phyloP scores from a whole-genome alignment of 2,113 vertebrate species.

The Corythaixoides concolor region DNA sequence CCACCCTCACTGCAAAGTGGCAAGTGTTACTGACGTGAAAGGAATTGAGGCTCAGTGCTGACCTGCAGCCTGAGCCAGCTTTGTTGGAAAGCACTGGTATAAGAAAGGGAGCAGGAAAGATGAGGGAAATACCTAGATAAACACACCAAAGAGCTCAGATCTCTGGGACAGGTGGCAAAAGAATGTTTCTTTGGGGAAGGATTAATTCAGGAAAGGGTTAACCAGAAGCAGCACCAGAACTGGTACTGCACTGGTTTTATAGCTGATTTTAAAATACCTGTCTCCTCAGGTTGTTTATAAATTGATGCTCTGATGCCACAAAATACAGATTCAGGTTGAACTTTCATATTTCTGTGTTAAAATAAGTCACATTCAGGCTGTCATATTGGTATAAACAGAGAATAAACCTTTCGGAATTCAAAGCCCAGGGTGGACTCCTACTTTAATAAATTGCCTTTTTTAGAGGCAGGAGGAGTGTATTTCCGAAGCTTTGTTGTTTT shows the following conservation, averaged over 20 bases:
- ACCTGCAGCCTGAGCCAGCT: not conserved
- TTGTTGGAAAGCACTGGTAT: not conserved
- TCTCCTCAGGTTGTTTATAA: not conserved
- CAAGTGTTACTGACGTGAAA: not conserved
- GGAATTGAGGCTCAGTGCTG: accelerated
- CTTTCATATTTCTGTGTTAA: not conserved
- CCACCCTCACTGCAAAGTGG: not conserved
- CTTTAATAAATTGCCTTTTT: not conserved
- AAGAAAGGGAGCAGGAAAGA: not conserved
- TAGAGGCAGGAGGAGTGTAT: not conserved
- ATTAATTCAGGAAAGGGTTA: not conserved
- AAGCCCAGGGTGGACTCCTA: not conserved
- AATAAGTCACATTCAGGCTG: not conserved
- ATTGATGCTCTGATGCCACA: not conserved
- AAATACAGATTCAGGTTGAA: not conserved
- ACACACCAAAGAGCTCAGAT: not conserved
- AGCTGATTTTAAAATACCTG: not conserved
- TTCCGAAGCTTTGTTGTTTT: conserved; percentile 2
- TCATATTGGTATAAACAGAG: not conserved
- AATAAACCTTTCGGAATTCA: conserved; percentile 11
- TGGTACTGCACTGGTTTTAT: not conserved
- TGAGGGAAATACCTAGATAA: not conserved
- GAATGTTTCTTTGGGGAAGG: not conserved
- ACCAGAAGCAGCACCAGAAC: not conserved
- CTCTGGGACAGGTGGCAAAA: not conserved